Evolutionary conservation across 92 coral and sea anemone species (phyloP).

Genomic region (Porites lobata): DNA sequence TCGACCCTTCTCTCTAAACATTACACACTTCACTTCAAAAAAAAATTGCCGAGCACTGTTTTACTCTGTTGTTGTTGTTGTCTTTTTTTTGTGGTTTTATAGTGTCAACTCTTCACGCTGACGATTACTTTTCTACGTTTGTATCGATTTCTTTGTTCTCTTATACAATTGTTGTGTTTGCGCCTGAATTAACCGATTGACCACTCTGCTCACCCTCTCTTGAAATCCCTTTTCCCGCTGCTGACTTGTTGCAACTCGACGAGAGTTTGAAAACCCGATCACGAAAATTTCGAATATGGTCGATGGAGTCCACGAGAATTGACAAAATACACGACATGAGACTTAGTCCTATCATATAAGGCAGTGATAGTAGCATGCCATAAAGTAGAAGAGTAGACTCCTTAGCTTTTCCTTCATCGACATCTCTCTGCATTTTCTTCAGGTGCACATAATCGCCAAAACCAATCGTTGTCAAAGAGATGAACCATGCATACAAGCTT

Average conservation of each 20-base stretch:
- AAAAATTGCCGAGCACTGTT: no score
- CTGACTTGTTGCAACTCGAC: background rate
- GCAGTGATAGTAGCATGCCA: background rate
- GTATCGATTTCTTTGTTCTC: background rate
- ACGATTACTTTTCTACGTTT: no score
- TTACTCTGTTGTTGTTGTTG: no score
- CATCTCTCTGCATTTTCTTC: background rate
- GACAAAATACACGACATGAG: constrained; percentile 1
- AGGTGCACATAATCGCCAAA: constrained; percentile 17
- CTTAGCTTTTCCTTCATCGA: background rate
- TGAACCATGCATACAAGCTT: constrained; percentile 16
- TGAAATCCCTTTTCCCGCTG: background rate
- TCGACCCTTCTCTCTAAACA: no score
- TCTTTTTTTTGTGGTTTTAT: no score
- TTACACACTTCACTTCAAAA: no score
- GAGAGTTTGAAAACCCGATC: background rate
- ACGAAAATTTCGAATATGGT: constrained; percentile 12
- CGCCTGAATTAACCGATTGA: background rate
- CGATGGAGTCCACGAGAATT: constrained; percentile 9
- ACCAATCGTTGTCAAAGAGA: constrained; percentile 28
- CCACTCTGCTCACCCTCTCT: background rate
- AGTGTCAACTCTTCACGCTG: no score
- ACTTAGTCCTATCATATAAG: background rate
- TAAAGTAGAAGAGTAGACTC: background rate
- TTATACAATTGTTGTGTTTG: background rate